These are phyloP conservation scores for Peromyscus melanophrys DNA, from an alignment of 2,797 vertebrate species.

Conservation along the genomic window DNA sequence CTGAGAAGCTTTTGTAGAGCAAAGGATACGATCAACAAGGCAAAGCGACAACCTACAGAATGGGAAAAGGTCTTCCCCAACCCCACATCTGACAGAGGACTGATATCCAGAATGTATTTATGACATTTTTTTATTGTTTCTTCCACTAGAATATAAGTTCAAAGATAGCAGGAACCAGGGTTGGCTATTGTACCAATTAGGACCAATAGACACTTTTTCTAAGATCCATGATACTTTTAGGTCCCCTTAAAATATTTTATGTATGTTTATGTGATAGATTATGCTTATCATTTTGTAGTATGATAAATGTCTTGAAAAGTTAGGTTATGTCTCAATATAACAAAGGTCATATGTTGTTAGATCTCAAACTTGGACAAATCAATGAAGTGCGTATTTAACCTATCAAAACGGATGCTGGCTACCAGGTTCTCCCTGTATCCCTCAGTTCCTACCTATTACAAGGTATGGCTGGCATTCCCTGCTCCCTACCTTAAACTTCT, in stretches of 20 bases:
- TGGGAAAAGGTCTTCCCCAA: too few species aligned
- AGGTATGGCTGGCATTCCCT: background rate
- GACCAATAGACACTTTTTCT: background rate
- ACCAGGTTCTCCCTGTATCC: background rate
- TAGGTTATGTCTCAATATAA: background rate
- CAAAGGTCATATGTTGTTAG: background rate
- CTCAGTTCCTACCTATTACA: background rate
- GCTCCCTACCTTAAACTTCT: background rate
- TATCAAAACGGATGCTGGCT: background rate
- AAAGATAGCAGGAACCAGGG: background rate
- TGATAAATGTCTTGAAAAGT: background rate
- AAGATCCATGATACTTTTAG: background rate
- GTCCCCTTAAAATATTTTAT: background rate
- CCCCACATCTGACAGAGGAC: too few species aligned
- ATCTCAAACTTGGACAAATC: background rate
- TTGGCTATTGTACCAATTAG: background rate
- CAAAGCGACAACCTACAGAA: too few species aligned
- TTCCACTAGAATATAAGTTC: background rate
- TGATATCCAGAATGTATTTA: too few species aligned
- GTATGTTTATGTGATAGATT: background rate
- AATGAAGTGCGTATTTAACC: background rate
- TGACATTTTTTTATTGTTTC: too few species aligned
- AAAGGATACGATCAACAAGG: too few species aligned
- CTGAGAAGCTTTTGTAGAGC: too few species aligned
- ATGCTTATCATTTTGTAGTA: background rate